phyloP scores from a whole-genome alignment of 2,113 vertebrate genomes.

The Hemibagrus wyckioides region DNA sequence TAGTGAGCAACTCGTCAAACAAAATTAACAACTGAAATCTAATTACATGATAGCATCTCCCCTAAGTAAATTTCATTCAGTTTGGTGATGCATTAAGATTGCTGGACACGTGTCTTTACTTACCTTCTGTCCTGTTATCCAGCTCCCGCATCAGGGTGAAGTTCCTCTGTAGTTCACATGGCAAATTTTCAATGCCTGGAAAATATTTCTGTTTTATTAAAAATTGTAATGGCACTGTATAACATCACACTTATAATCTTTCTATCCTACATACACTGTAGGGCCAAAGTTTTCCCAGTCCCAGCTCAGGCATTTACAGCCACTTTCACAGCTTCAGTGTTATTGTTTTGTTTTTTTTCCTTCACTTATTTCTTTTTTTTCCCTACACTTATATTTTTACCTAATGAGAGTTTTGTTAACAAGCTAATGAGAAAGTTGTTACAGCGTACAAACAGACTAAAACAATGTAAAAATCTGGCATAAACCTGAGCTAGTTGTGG shows the following conservation, averaged over 20 bases:
- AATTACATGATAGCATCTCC: not conserved
- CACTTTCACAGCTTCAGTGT: not conserved
- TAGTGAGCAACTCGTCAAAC: not conserved
- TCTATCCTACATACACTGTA: not conserved
- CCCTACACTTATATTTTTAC: not conserved
- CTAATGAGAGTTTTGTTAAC: not conserved
- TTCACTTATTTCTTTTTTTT: not conserved
- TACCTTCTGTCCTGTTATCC: constrained; percentile 95
- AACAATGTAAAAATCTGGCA: not conserved
- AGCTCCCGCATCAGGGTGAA: constrained; percentile 96
- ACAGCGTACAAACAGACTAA: not conserved
- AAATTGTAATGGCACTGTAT: not conserved
- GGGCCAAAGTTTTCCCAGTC: not conserved
- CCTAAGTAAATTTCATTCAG: not conserved
- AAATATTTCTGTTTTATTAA: not conserved
- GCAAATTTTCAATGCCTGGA: constrained; percentile 93
- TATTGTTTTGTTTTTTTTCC: not conserved
- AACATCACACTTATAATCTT: not conserved
- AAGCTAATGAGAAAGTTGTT: not conserved
- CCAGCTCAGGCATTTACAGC: not conserved
- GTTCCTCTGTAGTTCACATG: constrained; percentile 94
- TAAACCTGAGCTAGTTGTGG: not conserved
- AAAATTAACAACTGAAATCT: not conserved
- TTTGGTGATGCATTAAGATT: not conserved
- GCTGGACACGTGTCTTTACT: not conserved